Conservation (phyloP, 1,140 invertebrate species). For the Bombus balteatus region DNA sequence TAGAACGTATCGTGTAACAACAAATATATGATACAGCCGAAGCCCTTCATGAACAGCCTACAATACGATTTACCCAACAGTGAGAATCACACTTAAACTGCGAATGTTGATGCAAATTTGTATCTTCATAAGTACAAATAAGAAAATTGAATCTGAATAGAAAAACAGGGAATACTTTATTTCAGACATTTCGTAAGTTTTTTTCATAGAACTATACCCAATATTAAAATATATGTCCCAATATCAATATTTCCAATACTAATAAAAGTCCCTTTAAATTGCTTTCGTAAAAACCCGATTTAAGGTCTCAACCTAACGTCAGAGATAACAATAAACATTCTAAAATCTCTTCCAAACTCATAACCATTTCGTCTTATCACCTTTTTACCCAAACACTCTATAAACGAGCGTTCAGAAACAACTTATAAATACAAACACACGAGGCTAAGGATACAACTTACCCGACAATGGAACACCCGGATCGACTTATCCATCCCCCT, state of each 20-base stretch:
- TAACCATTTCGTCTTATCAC: background rate
- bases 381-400: background rate
- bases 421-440: background rate
- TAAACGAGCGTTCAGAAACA: background rate
- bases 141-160: background rate
- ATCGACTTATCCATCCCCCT: constrained; percentile 15
- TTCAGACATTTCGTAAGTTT: background rate
- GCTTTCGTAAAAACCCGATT: too few species aligned
- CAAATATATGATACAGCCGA: too few species aligned
- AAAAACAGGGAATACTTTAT: background rate
- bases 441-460: background rate
- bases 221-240: too few species aligned
- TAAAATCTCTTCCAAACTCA: background rate
- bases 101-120: background rate
- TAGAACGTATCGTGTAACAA: too few species aligned
- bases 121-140: background rate
- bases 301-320: too few species aligned
- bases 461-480: background rate
- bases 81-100: background rate
- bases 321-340: background rate
- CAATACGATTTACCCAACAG: background rate
- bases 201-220: background rate
- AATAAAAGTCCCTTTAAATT: too few species aligned
- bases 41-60: background rate
- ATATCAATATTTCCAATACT: too few species aligned